Evolutionary conservation across 2,797 vertebrate species (phyloP), one percentile per base, ranked within the genome.

Genomic region (Spatula versicolor): DNA sequence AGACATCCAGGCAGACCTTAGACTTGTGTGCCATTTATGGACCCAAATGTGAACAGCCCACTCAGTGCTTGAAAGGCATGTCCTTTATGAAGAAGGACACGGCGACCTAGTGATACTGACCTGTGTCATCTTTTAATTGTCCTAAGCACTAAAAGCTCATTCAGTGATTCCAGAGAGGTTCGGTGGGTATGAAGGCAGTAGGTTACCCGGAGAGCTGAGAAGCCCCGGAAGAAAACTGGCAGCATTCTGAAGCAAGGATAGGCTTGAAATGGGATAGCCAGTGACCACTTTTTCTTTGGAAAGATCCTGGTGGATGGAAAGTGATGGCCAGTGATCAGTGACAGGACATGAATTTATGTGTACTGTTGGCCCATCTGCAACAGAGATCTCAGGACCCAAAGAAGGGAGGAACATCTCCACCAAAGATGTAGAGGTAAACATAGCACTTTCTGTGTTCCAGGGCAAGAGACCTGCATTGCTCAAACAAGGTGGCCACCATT

Each of bases 171-270:
- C 43, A 50, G 23, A 75, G 21, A 22, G 11, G 52, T 64, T 13
- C 7, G 4, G 18, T 23, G 13, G 7, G 15, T 7, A 7, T 11
- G 31, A 69, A 66, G 23, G 7, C 46, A 75, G 48, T 11, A 89
- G 37, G 6, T 71, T 39, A 45, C 16, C 4, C 1, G 19, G 19
- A 41, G 4, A 56, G 26, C n/a, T 54, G 35, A 67, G 78, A 33
- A 64, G 22, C 14, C 22, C 16, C 30, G 21, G 11, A 77, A 12
- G 58, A 66, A 78, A 91, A 77, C 1, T 48, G 23, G 4, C 7
- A 71, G 55, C 25, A 67, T 0, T 0, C 15, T 37, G 17, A 33
- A 72, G 16, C 8, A 31, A 11, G 13, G 20, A 48, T 43, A 7
- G 28, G 3, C 1, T 50, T 78, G 48, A 90, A 74, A 54, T 39